Base-by-base conservation (phyloP, 1,140 invertebrate genomes). In the Bombus confusus region DNA sequence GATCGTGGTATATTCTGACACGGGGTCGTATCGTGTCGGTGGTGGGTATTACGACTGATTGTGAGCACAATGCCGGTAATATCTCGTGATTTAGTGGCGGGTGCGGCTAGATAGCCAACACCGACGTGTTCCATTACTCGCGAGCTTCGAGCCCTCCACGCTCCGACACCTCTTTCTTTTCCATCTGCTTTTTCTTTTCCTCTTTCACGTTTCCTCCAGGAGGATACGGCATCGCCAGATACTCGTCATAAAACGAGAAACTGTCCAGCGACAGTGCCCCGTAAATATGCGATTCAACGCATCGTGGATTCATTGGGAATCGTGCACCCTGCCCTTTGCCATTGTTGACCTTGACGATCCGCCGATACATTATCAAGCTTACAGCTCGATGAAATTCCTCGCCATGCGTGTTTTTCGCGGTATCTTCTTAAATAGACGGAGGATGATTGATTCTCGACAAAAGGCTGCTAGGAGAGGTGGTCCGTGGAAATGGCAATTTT, bases 31-130 rank as follows among this genome's bases (percentile, higher is more conserved):
- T 85, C 81, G 88, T 86, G 88, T 77, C 86, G 79, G 78, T 87
- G 86, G 74, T 75, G 57, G 84, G 84, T 88, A 91, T 91, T 91
- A 91, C 90, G 89, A 91, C 89, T 91, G 88, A 91, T 91, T 91
- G 90, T 86, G 90, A 88, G 72, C 85, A 92, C 90, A 92, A 89
- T 89, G 84, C 84, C 82, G 86, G 87, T 89, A 91, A 92, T 92
- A 91, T 90, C 86, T 87, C 82, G 86, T 91, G 90, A 92, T 92
- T 92, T 91, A 92, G 88, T 89, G 83, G 83, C 88, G 91, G 91
- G 91, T 72, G 90, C 89, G 91, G 91, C 89, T 89, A 90, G 90
- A 92, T 89, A 91, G 87, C 83, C 83, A 85, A 86, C 83, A 87
- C 75, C 69, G 87, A 76, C 80, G 76, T 77, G 75, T 90, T 90